Evolutionary conservation across 2,113 vertebrate genomes (phyloP).

Genomic region (Aphyosemion australe): DNA sequence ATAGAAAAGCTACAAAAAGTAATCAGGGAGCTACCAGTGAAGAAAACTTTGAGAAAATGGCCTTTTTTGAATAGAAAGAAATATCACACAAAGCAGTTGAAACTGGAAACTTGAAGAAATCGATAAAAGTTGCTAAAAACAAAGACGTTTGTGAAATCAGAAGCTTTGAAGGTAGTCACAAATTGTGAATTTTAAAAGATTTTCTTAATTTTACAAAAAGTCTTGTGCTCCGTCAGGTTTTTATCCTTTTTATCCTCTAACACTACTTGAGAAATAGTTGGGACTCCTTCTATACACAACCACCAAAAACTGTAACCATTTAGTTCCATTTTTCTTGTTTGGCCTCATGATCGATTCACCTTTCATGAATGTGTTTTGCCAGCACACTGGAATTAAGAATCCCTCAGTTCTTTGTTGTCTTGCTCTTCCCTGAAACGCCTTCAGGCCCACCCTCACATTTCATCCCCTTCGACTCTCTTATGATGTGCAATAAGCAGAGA

Average conservation of each 20-base stretch:
- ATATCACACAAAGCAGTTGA: too few relatives aligned
- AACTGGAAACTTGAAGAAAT: too few relatives aligned
- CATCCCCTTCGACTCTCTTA: not conserved
- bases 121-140: too few relatives aligned
- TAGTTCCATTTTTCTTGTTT: not conserved
- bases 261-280: not conserved
- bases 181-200: too few relatives aligned
- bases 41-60: too few relatives aligned
- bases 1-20: too few relatives aligned
- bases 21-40: too few relatives aligned
- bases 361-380: not conserved
- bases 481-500: slow-evolving; percentile 32
- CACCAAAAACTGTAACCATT: not conserved
- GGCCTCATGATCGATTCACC: not conserved
- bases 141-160: too few relatives aligned
- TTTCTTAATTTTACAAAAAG: too few relatives aligned
- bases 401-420: not conserved
- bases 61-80: too few relatives aligned
- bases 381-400: not conserved
- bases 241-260: not conserved
- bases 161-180: too few relatives aligned
- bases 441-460: not conserved
- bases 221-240: too few relatives aligned
- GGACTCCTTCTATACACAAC: not conserved
- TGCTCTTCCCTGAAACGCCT: not conserved